These are phyloP conservation scores for Merluccius polli DNA, from an alignment of 2,797 vertebrate species.

Conservation along the genomic window DNA sequence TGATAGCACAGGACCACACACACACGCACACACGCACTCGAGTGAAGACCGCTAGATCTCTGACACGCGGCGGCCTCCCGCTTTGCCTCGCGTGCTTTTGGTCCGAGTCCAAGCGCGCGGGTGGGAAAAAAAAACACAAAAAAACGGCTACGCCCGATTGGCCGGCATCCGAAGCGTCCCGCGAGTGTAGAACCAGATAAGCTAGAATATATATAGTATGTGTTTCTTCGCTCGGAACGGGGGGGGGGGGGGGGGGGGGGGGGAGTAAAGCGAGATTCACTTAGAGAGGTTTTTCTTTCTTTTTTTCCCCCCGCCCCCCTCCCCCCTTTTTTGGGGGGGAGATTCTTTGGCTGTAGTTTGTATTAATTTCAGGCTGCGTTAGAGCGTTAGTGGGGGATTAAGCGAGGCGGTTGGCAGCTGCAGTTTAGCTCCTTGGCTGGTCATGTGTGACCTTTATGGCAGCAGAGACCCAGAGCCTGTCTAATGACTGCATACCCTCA, in stretches of 20 bases:
- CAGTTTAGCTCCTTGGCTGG: slow-evolving; percentile 52
- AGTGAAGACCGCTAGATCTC: neutral
- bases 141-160: too few species aligned
- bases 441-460: slow-evolving; percentile 50
- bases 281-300: neutral
- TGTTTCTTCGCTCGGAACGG: neutral
- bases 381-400: slow-evolving; percentile 47
- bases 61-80: neutral
- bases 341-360: slow-evolving; percentile 27
- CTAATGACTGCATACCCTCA: slow-evolving; percentile 41
- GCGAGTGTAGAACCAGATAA: neutral
- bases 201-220: neutral
- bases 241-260: too few species aligned
- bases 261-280: neutral
- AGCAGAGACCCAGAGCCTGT: slow-evolving; percentile 40
- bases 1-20: neutral
- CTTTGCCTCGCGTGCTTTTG: neutral
- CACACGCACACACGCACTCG: neutral
- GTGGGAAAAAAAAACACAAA: too few species aligned
- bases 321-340: neutral
- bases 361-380: slow-evolving; percentile 50
- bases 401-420: slow-evolving; percentile 29
- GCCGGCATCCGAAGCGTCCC: neutral
- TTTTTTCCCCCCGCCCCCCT: neutral
- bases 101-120: neutral